phyloP scores from a whole-genome alignment of 2,888 invertebrate genomes.

The Sphecodes monilicornis region DNA sequence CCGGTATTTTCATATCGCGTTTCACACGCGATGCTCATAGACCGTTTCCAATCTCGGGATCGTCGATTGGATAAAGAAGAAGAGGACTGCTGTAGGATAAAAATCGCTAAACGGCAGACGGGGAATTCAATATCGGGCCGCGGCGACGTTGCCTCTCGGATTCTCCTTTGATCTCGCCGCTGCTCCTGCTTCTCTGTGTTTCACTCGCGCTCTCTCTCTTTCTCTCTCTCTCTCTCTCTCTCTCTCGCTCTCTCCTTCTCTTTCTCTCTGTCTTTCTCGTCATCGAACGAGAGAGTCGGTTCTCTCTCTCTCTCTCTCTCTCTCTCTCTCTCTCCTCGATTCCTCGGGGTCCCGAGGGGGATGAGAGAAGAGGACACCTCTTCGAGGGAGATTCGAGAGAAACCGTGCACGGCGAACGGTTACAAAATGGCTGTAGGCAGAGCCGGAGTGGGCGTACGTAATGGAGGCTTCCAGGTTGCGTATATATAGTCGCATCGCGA shows the following conservation, averaged over 20 bases:
- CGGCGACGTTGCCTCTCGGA: slow-evolving; percentile 8
- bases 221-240: too few relatives aligned
- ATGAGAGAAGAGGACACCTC: slow-evolving; percentile 49
- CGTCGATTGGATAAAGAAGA: slow-evolving; percentile 29
- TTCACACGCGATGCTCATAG: slow-evolving; percentile 21
- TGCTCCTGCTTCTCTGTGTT: neutral
- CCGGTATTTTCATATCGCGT: slow-evolving; percentile 28
- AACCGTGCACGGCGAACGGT: slow-evolving; percentile 74
- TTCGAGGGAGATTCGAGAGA: slow-evolving; percentile 60
- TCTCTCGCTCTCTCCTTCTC: slow-evolving; percentile 9
- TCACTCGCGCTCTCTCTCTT: slow-evolving; percentile 3
- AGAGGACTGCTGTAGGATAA: slow-evolving; percentile 14
- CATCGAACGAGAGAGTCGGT: slow-evolving; percentile 9
- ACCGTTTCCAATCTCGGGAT: slow-evolving; percentile 10
- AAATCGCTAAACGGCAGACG: slow-evolving; percentile 26
- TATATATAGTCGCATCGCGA: slow-evolving; percentile 70
- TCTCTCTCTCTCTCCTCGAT: slow-evolving; percentile 23
- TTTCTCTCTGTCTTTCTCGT: slow-evolving; percentile 11
- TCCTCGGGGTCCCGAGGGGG: slow-evolving; percentile 45
- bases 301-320: too few relatives aligned
- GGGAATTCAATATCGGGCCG: slow-evolving; percentile 40
- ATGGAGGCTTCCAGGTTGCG: slow-evolving; percentile 81
- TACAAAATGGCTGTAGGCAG: slow-evolving; percentile 84
- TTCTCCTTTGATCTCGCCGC: slow-evolving; percentile 51
- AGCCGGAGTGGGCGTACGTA: slow-evolving; percentile 83